Conservation (phyloP, 2,797 vertebrate genomes). For the Pygocentrus nattereri region DNA sequence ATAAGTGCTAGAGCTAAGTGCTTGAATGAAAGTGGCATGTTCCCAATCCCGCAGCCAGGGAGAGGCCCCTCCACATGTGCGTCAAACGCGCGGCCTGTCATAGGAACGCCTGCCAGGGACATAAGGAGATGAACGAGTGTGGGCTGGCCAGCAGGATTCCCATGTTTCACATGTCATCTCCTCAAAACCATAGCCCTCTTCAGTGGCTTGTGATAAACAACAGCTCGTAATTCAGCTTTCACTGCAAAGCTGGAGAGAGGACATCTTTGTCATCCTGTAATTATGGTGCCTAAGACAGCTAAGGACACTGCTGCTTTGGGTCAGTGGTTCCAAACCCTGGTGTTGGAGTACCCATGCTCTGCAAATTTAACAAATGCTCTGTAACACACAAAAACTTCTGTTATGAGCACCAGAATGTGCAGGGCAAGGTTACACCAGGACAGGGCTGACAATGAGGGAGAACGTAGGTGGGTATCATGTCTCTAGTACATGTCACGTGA, state of each 20-base stretch:
- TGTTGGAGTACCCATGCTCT: neutral
- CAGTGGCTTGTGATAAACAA: constrained; percentile 39
- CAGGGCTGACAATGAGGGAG: too few species aligned
- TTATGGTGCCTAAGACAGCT: constrained; percentile 3
- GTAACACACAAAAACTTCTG: too few species aligned
- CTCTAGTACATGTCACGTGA: too few species aligned
- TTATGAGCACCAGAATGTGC: too few species aligned
- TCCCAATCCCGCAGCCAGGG: constrained; percentile 48
- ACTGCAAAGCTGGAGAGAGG: neutral
- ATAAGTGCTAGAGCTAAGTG: constrained; percentile 55
- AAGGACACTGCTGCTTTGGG: neutral
- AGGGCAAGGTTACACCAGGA: neutral
- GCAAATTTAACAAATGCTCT: too few species aligned
- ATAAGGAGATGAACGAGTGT: constrained; percentile 22
- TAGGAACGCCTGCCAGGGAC: constrained; percentile 32
- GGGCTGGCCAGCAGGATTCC: constrained; percentile 33
- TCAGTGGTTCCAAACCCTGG: neutral
- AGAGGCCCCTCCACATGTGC: constrained; percentile 23
- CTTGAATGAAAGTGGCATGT: constrained; percentile 41
- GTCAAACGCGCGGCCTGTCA: constrained; percentile 10
- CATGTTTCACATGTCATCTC: constrained; percentile 22
- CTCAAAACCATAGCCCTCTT: constrained; percentile 32
- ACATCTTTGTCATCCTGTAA: constrained; percentile 2
- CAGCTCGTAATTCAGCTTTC: constrained; percentile 33
- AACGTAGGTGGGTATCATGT: too few species aligned